Conservation (phyloP, 1,140 invertebrate species). For the Papilio glaucus region DNA sequence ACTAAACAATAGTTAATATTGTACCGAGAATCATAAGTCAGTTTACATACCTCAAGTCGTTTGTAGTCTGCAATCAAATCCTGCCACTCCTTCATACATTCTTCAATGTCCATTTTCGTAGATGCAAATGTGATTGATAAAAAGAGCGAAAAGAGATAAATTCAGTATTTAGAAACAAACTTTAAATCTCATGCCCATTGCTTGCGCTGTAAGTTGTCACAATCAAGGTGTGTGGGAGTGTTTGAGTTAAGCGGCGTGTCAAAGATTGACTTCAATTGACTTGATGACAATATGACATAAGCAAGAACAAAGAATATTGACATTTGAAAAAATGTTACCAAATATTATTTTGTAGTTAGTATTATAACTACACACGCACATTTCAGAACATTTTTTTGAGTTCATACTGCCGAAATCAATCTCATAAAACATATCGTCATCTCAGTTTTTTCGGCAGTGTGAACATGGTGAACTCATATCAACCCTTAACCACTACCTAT, state of each 20-base stretch:
- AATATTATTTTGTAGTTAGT: neutral
- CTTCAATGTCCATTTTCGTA: conserved; percentile 82
- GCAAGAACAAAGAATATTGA: neutral
- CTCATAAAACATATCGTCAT: no score
- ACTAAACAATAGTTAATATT: conserved; percentile 29
- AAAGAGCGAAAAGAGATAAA: conserved; percentile 40
- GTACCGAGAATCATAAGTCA: conserved; percentile 1
- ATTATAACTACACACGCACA: no score
- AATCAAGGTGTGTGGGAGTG: conserved; percentile 2
- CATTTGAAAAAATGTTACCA: neutral
- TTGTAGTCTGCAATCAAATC: conserved; percentile 91
- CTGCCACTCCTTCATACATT: conserved; percentile 90
- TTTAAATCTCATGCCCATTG: conserved; percentile 34
- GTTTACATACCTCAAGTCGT: conserved; percentile 86
- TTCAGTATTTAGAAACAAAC: conserved; percentile 33
- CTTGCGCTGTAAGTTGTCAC: conserved; percentile 23
- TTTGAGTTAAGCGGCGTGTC: neutral
- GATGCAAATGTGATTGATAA: conserved; percentile 39
- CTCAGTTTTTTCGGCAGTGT: no score
- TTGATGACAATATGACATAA: neutral
- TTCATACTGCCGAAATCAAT: no score
- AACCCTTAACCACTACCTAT: no score
- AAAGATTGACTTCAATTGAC: neutral
- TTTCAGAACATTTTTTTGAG: no score
- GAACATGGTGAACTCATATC: no score